These are phyloP conservation scores for Himalopsyche phryganea DNA, from an alignment of 1,140 invertebrate genomes.

Conservation along the genomic window DNA sequence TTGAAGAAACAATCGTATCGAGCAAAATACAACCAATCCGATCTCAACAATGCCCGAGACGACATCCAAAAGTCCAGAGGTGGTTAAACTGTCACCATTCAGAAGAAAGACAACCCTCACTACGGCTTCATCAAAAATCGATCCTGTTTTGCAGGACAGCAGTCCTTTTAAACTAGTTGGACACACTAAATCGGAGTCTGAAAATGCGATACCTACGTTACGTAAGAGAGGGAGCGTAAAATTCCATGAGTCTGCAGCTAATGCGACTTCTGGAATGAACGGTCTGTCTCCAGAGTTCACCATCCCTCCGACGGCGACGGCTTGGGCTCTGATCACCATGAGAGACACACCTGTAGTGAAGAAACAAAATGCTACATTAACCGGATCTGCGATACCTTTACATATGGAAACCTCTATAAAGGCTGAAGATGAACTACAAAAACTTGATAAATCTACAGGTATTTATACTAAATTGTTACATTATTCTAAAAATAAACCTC, in stretches of 20 bases:
- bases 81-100: conserved; percentile 27
- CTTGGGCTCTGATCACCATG: conserved; percentile 29
- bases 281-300: conserved; percentile 7
- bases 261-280: conserved; percentile 8
- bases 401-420: conserved; percentile 13
- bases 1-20: conserved; percentile 24
- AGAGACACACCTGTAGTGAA: conserved; percentile 18
- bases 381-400: neutral
- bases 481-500: too few species aligned
- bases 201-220: conserved; percentile 28
- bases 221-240: conserved; percentile 27
- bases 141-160: conserved; percentile 27
- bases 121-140: conserved; percentile 26
- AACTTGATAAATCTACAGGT: conserved; percentile 24
- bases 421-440: conserved; percentile 26
- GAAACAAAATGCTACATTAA: conserved; percentile 9
- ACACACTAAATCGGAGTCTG: conserved; percentile 13
- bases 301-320: conserved; percentile 30
- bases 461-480: too few species aligned
- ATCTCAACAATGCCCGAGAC: neutral
- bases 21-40: conserved; percentile 8
- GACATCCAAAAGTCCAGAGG: conserved; percentile 14
- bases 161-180: conserved; percentile 19
- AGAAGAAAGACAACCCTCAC: conserved; percentile 20
- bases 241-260: conserved; percentile 7